Conservation (phyloP, 2,888 invertebrate species). For the Troglohyphantes excavatus region DNA sequence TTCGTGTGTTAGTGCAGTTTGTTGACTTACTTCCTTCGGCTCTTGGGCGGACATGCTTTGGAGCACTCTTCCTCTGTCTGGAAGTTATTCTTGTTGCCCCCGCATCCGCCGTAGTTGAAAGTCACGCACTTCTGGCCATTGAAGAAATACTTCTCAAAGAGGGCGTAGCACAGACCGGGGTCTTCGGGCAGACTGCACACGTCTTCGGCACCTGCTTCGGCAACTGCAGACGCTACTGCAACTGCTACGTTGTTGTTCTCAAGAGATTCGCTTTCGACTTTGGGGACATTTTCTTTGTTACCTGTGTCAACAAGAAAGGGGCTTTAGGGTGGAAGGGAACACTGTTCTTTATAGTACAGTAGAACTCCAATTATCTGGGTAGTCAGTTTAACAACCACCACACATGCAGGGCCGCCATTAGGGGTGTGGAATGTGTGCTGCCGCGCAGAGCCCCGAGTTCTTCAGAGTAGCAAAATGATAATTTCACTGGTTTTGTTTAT, state of each 20-base stretch:
- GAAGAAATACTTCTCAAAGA: conserved; percentile 40
- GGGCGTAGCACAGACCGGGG: conserved; percentile 51
- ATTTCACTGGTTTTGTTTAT: too few relatives aligned
- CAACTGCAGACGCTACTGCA: neutral
- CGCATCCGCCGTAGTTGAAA: conserved; percentile 62
- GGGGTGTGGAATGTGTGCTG: too few relatives aligned
- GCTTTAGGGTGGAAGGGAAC: neutral
- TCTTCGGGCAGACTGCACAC: conserved; percentile 15
- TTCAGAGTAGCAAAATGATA: too few relatives aligned
- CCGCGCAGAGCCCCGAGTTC: too few relatives aligned
- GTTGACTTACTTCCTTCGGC: neutral
- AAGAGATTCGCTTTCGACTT: neutral
- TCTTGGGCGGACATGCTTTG: conserved; percentile 23
- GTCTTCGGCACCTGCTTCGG: neutral
- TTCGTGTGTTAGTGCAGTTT: too few relatives aligned
- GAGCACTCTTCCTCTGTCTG: conserved; percentile 41
- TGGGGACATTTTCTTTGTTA: neutral
- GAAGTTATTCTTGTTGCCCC: conserved; percentile 55
- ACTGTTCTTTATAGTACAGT: too few relatives aligned
- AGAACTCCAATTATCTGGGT: too few relatives aligned
- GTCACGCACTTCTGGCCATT: conserved; percentile 37
- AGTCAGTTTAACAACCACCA: too few relatives aligned
- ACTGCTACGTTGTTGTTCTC: neutral
- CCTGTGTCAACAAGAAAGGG: neutral
- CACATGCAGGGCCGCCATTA: too few relatives aligned